Conservation (phyloP, 2,888 invertebrate species). For the Syrphus vitripennis region DNA sequence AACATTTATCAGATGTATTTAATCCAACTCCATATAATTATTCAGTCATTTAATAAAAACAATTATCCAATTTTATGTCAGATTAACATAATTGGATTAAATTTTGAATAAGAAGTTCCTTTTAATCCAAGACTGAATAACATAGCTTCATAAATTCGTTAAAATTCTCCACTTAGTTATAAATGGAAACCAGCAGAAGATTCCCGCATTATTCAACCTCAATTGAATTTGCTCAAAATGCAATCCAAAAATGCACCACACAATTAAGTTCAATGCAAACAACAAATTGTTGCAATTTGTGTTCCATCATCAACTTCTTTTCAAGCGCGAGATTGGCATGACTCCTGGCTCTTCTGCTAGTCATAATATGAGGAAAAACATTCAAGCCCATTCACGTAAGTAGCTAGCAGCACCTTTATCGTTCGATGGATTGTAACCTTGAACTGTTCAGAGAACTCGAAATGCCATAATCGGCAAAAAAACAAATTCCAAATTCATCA, state of each 20-base stretch:
- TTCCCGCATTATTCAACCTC: background rate
- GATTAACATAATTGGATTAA: too few species aligned
- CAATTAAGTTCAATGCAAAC: conserved; percentile 53
- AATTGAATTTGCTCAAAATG: background rate
- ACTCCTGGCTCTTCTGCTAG: background rate
- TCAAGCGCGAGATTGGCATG: background rate
- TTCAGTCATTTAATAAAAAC: too few species aligned
- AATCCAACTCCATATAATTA: too few species aligned
- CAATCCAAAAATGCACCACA: background rate
- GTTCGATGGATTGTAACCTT: conserved; percentile 31
- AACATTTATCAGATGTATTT: too few species aligned
- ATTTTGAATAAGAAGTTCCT: too few species aligned
- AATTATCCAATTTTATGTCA: too few species aligned
- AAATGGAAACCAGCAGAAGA: background rate
- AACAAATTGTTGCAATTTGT: background rate
- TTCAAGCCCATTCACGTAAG: background rate
- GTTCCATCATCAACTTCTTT: background rate
- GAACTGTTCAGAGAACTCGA: conserved; percentile 44
- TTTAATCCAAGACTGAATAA: background rate
- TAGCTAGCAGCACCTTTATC: conserved; percentile 1
- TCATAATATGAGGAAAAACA: background rate
- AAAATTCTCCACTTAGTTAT: background rate
- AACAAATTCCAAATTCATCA: conserved; percentile 23
- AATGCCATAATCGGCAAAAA: conserved; percentile 40
- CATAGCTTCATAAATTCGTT: too few species aligned